Evolutionary conservation across 1,140 invertebrate genomes (phyloP).

Genomic region (Rhyzopertha dominica): DNA sequence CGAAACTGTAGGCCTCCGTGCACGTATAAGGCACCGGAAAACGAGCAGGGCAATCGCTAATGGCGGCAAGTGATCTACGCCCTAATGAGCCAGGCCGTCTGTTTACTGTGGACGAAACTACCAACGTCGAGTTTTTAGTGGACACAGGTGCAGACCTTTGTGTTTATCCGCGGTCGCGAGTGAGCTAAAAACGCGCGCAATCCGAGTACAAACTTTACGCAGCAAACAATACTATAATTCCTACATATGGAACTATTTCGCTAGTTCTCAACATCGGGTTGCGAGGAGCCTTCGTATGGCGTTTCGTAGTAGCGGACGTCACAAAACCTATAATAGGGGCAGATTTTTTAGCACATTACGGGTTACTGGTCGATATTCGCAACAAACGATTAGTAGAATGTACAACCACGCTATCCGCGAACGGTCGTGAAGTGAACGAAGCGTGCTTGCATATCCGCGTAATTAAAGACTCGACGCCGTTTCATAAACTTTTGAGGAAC

Average conservation of each 20-base stretch:
- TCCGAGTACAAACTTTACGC: constrained; percentile 3
- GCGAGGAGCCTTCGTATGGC: not conserved
- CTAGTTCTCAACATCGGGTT: constrained; percentile 4
- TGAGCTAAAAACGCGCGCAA: not conserved
- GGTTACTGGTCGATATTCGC: not conserved
- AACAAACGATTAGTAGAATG: not conserved
- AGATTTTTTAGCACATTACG: not conserved
- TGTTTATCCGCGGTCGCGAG: constrained; percentile 22
- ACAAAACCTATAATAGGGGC: not conserved
- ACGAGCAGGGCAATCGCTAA: constrained; percentile 7
- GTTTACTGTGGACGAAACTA: constrained; percentile 5
- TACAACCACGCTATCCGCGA: not conserved
- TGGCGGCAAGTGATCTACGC: constrained; percentile 7
- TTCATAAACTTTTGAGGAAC: constrained; percentile 17
- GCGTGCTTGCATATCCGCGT: not conserved
- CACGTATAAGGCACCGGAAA: constrained; percentile 3
- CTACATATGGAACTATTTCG: constrained; percentile 7
- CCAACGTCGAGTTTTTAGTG: constrained; percentile 22
- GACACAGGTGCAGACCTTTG: constrained; percentile 28
- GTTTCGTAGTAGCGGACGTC: no score
- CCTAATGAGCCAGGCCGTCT: constrained; percentile 4
- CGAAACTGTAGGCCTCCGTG: constrained; percentile 10
- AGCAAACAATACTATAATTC: constrained; percentile 8
- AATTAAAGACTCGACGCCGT: not conserved
- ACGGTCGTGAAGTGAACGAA: not conserved